A percentile compares a stretch with the other conserved stretches of the same genome.
Conservation (phyloP, 2,888 invertebrate genomes). For the Tinea pellionella region DNA sequence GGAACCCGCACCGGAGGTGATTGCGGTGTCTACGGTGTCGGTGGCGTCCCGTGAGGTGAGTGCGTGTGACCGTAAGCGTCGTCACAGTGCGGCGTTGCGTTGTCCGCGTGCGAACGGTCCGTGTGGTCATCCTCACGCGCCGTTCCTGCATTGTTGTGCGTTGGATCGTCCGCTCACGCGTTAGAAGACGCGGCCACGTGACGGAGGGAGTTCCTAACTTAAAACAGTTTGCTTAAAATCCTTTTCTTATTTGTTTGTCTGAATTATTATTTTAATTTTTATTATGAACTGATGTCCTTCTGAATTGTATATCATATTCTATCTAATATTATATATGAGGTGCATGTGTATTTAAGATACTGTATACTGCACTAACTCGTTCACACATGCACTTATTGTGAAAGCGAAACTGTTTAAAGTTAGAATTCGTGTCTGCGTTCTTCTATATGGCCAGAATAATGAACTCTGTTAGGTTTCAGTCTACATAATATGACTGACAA, state of each 20-base stretch:
- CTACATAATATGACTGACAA: neutral
- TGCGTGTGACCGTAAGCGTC: conserved; percentile 69
- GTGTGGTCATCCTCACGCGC: conserved; percentile 52
- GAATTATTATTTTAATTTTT: no score
- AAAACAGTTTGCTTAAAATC: neutral
- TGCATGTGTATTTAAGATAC: no score
- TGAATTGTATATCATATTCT: no score
- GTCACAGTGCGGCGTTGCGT: conserved; percentile 63
- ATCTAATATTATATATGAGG: no score
- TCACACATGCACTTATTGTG: neutral
- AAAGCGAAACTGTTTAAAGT: neutral
- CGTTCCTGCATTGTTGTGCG: conserved; percentile 63
- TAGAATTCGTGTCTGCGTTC: neutral
- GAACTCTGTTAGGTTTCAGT: neutral
- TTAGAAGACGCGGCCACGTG: conserved; percentile 20
- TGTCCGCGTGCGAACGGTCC: conserved; percentile 33
- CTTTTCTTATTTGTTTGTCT: no score
- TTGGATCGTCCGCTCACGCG: conserved; percentile 60
- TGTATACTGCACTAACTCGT: neutral
- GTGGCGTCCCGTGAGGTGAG: conserved; percentile 40
- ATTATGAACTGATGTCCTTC: no score
- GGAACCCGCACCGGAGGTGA: neutral
- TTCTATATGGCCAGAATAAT: neutral
- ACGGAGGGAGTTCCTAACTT: neutral
- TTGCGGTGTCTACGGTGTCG: conserved; percentile 22